Percentiles rank a stretch among this genome's conserved stretches.
phyloP scores from a whole-genome alignment of 1,140 invertebrate genomes.

The Drosophila virilis region DNA sequence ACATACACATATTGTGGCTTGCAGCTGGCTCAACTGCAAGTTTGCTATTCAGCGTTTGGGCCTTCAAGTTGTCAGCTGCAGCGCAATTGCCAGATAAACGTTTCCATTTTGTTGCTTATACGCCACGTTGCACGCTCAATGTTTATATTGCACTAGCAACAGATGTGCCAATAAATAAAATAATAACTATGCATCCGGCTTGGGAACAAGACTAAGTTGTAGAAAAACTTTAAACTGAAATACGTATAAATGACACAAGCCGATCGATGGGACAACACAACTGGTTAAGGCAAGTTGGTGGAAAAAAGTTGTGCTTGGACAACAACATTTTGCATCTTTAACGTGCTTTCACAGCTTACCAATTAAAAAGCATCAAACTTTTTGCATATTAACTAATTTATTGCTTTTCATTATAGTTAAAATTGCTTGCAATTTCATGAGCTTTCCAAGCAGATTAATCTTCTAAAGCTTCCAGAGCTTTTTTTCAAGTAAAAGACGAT shows the following conservation, averaged over 20 bases:
- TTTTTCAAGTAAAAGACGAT: no score
- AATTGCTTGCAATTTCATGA: no score
- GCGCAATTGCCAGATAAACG: slow-evolving; percentile 21
- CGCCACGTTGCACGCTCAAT: slow-evolving; percentile 48
- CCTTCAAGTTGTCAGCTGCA: slow-evolving; percentile 38
- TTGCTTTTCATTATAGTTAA: no score
- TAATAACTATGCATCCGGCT: not conserved
- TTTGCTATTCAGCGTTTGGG: slow-evolving; percentile 4
- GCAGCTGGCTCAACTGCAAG: not conserved
- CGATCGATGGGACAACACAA: no score
- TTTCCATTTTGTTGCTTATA: slow-evolving; percentile 59
- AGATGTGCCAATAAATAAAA: slow-evolving; percentile 30
- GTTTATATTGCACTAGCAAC: slow-evolving; percentile 25
- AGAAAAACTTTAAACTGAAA: not conserved
- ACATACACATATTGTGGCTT: not conserved
- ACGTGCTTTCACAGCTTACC: no score
- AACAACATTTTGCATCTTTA: no score
- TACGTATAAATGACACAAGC: not conserved
- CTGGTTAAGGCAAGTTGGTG: no score
- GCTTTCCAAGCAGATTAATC: no score
- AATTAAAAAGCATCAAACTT: no score
- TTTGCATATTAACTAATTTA: no score
- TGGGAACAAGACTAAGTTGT: not conserved
- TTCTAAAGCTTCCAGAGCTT: no score
- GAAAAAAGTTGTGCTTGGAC: no score